Conservation (phyloP, 2,888 invertebrate species). For the Zygothrica quintamaculata region DNA sequence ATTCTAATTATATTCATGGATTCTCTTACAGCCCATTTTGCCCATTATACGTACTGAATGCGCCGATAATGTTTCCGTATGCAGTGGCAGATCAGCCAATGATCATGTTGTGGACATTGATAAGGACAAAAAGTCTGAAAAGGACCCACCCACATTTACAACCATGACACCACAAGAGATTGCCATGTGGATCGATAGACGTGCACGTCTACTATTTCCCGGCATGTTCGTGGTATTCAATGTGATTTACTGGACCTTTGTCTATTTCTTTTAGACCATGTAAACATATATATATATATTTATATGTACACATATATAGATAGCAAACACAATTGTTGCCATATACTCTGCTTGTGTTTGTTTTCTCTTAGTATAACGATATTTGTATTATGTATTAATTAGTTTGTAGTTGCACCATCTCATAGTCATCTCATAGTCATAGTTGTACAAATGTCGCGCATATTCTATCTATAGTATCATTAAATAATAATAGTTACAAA, state of each 20-base stretch:
- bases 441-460: constrained; percentile 62
- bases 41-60: constrained; percentile 81
- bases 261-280: constrained; percentile 71
- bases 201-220: constrained; percentile 78
- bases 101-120: constrained; percentile 78
- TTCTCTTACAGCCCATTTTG: constrained; percentile 60
- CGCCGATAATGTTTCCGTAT: constrained; percentile 74
- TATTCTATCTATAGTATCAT: constrained; percentile 41
- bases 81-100: constrained; percentile 68
- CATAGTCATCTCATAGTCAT: constrained; percentile 80
- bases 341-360: constrained; percentile 43
- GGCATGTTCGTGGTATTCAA: constrained; percentile 81
- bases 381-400: constrained; percentile 61
- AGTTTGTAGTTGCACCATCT: constrained; percentile 68
- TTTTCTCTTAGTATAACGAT: constrained; percentile 52
- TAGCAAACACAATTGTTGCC: constrained; percentile 33
- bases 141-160: constrained; percentile 78
- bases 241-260: constrained; percentile 82
- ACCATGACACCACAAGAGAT: constrained; percentile 83
- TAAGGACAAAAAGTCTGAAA: constrained; percentile 63
- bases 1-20: background rate
- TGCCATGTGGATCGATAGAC: constrained; percentile 82
- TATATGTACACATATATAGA: constrained; percentile 6
- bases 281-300: constrained; percentile 7
- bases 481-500: constrained; percentile 33